Percentiles rank a stretch among this genome's conserved stretches.
These are phyloP conservation scores for Amaurobius ferox DNA, from an alignment of 2,888 invertebrate genomes.

Conservation along the genomic window DNA sequence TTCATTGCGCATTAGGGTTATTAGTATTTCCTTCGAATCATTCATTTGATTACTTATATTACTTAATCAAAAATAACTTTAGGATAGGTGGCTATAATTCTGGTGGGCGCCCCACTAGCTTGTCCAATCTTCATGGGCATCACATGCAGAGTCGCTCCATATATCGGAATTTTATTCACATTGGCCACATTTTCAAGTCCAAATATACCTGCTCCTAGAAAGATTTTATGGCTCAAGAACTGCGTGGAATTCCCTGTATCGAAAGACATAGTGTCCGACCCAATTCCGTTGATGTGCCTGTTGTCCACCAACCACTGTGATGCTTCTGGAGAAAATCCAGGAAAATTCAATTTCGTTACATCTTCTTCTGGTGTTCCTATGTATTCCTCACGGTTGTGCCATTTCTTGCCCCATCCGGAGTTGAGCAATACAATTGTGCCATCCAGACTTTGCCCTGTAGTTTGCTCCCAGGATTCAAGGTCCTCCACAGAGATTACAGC, in stretches of 20 bases:
- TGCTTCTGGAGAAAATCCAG: constrained; percentile 81
- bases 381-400: constrained; percentile 73
- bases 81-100: constrained; percentile 79
- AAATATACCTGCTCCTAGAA: constrained; percentile 79
- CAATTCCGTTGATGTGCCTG: constrained; percentile 82
- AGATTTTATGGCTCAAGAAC: constrained; percentile 80
- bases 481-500: constrained; percentile 63
- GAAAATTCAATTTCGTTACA: constrained; percentile 73
- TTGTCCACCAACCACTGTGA: constrained; percentile 82
- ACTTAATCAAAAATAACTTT: constrained; percentile 30
- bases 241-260: constrained; percentile 81
- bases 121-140: constrained; percentile 82
- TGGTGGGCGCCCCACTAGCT: constrained; percentile 82
- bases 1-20: too few species aligned
- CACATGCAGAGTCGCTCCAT: constrained; percentile 77
- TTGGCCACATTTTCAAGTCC: constrained; percentile 83
- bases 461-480: constrained; percentile 77
- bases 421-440: constrained; percentile 79
- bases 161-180: constrained; percentile 75
- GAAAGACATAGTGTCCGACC: constrained; percentile 82
- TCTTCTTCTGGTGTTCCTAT: constrained; percentile 70
- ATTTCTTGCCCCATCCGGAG: constrained; percentile 77
- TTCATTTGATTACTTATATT: too few species aligned
- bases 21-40: too few species aligned
- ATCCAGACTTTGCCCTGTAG: constrained; percentile 78